Conservation (phyloP, 2,797 vertebrate genomes). For the Trachops cirrhosus region DNA sequence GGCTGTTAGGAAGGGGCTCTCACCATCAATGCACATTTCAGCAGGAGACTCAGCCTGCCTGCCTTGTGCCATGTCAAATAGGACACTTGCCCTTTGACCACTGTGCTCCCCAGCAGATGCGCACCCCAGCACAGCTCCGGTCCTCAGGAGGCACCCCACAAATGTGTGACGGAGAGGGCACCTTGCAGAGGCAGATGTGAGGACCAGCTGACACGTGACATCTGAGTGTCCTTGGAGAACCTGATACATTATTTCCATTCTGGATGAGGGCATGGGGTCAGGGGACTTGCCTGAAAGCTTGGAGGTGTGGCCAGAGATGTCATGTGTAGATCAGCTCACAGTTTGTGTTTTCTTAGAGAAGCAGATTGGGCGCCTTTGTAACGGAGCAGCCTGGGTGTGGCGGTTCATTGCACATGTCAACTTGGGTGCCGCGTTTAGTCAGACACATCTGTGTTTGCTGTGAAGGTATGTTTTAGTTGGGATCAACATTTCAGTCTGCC, state of each 20-base stretch:
- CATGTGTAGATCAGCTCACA: not conserved
- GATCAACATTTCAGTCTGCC: not conserved
- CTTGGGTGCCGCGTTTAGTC: not conserved
- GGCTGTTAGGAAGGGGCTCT: not conserved
- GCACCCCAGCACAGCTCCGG: not conserved
- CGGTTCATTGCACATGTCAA: not conserved
- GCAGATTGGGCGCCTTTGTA: not conserved
- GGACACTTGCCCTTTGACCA: not conserved
- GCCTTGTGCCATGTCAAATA: not conserved
- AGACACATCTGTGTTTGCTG: not conserved
- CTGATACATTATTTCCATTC: not conserved
- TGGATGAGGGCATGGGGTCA: not conserved
- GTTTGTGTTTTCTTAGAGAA: not conserved
- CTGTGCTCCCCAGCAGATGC: not conserved
- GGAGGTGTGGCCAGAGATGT: not conserved
- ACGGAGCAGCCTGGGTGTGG: not conserved
- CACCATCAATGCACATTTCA: accelerated
- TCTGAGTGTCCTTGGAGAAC: not conserved
- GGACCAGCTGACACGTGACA: not conserved
- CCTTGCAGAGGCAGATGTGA: not conserved
- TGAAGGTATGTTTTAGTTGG: not conserved
- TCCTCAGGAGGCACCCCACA: not conserved
- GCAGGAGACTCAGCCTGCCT: not conserved
- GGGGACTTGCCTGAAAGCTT: not conserved
- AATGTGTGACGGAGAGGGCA: not conserved